A percentile compares a stretch with the other conserved stretches of the same genome.
These are phyloP conservation scores for Perognathus longimembris DNA, from an alignment of 2,113 vertebrate species.

Conservation along the genomic window DNA sequence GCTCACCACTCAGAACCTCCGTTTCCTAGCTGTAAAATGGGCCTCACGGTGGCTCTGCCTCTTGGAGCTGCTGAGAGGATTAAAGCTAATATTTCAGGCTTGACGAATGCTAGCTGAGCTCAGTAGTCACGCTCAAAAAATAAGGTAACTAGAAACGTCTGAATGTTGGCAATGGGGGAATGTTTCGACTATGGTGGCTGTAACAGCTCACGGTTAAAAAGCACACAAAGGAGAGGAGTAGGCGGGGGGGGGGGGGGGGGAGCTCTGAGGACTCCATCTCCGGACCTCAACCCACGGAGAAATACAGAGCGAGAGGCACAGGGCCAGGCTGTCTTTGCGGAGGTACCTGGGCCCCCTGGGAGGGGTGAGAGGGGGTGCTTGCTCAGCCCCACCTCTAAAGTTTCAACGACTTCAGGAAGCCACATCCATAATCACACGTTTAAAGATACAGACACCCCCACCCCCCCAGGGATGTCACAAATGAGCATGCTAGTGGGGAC, in stretches of 20 bases:
- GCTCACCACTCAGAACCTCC: background rate
- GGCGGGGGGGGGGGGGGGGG: too few relatives aligned
- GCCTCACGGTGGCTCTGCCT: background rate
- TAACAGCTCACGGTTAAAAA: background rate
- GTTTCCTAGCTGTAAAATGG: background rate
- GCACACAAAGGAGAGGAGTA: background rate
- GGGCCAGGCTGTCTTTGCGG: background rate
- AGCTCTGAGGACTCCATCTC: too few relatives aligned
- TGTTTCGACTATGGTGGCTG: rapidly evolving
- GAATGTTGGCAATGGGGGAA: background rate
- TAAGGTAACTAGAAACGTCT: background rate
- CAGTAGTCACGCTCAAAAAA: background rate
- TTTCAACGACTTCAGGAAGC: background rate
- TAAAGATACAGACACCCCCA: background rate
- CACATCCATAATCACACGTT: background rate
- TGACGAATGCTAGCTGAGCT: background rate
- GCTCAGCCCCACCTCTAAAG: background rate
- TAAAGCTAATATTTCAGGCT: background rate
- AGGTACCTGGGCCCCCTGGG: background rate
- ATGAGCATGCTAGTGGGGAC: too few relatives aligned
- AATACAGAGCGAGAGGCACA: too few relatives aligned
- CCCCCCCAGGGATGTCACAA: background rate
- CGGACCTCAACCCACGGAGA: too few relatives aligned
- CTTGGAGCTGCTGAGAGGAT: background rate
- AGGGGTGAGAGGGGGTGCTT: too few relatives aligned